Base-by-base conservation (phyloP, 2,797 vertebrate genomes). In the Calcarius lapponicus region DNA sequence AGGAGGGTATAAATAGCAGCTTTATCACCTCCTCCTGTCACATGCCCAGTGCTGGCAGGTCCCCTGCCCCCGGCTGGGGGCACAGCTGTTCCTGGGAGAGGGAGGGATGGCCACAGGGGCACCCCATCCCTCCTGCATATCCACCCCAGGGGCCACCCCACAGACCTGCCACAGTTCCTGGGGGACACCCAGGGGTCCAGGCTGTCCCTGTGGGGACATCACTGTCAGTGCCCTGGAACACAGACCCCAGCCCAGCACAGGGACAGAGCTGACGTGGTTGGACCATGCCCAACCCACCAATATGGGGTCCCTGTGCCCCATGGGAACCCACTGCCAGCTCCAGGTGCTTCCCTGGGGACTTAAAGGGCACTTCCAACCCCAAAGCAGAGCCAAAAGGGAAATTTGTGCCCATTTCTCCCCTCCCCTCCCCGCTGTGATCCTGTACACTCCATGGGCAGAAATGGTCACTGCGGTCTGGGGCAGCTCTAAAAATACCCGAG, bases 11-110 rank as follows among this genome's bases (percentile, higher is more conserved):
- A 95, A 94, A 94, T 96, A 93, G 91, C 85, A 74, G 43, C 48
- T 62, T 67, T 82, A 19, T 93, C 94, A 87, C 80, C 94, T 89
- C 80, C 94, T 89, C 81, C 89, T 88, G 81, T 95, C 96, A 95
- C 93, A 87, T 88, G 91, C 90, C 76, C 0, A 0, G 61, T 32
- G 66, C 91, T 86, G 92, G 90, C 92, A 93, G 80, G 65, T 64
- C 73, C 92, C 66, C 45, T 17, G 2, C 12, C 58, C 32, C 16
- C 3, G 0, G 20, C 62, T 3, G 0, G 56, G 60, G 82, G 7
- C 76, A 90, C 91, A 93, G 90, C 90, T 93, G 92, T 88, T 95
- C 71, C 82, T 5, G 2, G 32, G 54, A 73, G 3, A 0, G 20
- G 29, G 31, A 62, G 62, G 16, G 25, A 58, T 10, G 1, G 38